A percentile compares a stretch with the other conserved stretches of the same genome.
Evolutionary conservation across 1,140 invertebrate genomes (phyloP).

Genomic region (Drosophila pseudoananassae): DNA sequence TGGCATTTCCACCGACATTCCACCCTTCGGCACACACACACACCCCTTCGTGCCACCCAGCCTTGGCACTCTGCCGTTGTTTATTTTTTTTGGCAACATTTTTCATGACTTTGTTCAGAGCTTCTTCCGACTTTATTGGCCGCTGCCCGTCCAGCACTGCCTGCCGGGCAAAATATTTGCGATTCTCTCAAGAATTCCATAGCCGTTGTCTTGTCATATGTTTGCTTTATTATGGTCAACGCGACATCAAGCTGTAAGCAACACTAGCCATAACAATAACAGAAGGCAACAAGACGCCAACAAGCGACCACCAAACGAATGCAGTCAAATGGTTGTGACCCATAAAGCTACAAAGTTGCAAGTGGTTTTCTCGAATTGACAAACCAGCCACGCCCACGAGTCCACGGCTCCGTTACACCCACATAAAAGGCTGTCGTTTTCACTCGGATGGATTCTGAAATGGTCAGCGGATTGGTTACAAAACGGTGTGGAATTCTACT

Average conservation of each 20-base stretch:
- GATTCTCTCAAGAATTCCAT: constrained; percentile 39
- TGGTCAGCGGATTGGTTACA: neutral
- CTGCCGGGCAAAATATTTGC: constrained; percentile 57
- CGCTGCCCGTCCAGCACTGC: constrained; percentile 41
- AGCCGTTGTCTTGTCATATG: constrained; percentile 59
- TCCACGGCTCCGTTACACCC: constrained; percentile 37
- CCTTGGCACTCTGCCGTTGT: constrained; percentile 37
- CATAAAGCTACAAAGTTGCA: constrained; percentile 76
- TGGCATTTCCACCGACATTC: constrained; percentile 31
- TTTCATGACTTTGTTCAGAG: constrained; percentile 75
- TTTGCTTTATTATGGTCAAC: constrained; percentile 77
- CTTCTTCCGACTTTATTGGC: constrained; percentile 72
- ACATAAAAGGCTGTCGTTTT: constrained; percentile 45
- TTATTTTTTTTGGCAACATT: constrained; percentile 72
- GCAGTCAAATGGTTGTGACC: constrained; percentile 72
- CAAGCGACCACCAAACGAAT: constrained; percentile 20
- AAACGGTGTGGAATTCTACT: neutral
- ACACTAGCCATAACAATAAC: constrained; percentile 75
- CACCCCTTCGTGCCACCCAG: constrained; percentile 14
- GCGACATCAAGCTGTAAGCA: constrained; percentile 55
- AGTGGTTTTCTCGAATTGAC: constrained; percentile 27
- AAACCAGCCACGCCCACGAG: constrained; percentile 28
- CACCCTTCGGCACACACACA: neutral
- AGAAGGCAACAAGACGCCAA: constrained; percentile 48
- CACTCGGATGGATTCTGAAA: constrained; percentile 32